Percentiles rank a stretch among this genome's conserved stretches.
These are phyloP conservation scores for Silurus glanis DNA, from an alignment of 2,113 vertebrate species.

Conservation along the genomic window DNA sequence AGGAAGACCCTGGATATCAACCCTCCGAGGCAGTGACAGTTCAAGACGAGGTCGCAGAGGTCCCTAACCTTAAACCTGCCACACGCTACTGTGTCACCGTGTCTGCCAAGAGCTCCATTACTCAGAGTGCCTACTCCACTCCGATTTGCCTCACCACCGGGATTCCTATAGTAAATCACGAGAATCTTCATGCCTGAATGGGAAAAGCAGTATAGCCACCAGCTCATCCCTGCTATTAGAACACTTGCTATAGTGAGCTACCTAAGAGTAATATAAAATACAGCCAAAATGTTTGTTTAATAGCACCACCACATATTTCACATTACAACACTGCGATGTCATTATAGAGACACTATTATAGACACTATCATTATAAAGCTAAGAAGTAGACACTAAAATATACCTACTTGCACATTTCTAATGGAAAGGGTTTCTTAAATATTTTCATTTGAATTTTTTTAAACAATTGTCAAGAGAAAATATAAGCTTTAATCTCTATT, in stretches of 20 bases:
- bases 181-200: not conserved
- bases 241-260: not conserved
- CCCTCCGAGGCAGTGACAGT: conserved; percentile 22
- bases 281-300: not conserved
- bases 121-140: conserved; percentile 58
- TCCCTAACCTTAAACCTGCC: conserved; percentile 59
- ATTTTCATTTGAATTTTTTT: conserved; percentile 51
- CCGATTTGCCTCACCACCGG: conserved; percentile 57
- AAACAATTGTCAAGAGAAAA: not conserved
- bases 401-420: not conserved
- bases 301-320: not conserved
- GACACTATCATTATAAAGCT: not conserved
- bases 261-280: not conserved
- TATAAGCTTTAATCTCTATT: not conserved
- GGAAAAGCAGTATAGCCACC: conserved; percentile 48
- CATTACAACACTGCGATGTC: not conserved
- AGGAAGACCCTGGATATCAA: conserved; percentile 37
- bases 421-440: not conserved
- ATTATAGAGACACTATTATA: too few species aligned
- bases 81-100: conserved; percentile 66
- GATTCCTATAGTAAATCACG: conserved; percentile 20
- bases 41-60: conserved; percentile 42
- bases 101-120: conserved; percentile 56
- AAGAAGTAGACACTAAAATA: not conserved
- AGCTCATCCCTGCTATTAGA: conserved; percentile 13